Base-by-base conservation (phyloP, 2,113 vertebrate species). In the Recurvirostra avosetta region DNA sequence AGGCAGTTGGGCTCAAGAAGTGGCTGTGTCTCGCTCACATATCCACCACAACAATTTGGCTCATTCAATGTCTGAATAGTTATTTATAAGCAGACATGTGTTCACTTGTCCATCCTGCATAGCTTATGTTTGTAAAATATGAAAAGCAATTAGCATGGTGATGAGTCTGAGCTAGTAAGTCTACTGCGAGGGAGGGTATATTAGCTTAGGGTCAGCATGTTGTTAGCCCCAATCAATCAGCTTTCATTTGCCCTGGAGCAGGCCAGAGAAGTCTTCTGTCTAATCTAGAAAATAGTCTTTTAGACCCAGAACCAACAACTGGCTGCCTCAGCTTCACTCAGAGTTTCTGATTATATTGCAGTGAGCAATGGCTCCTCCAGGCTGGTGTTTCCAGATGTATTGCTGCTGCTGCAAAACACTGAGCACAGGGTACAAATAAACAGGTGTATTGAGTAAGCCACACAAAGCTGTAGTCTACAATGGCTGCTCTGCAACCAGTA, bases 141-240 rank as follows among this genome's bases (percentile, higher is more conserved):
- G 78, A 91, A 91, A 95, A 96, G 84, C 71, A 90, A 95, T 94
- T 94, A 92, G 68, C 49, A 86, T 49, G 58, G 34, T 82, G 90
- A 96, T 91, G 87, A 94, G 56, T 53, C 52, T 91, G 62, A 90
- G 77, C 71, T 91, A 92, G 20, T 66, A 87, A 85, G 30, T 29
- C 26, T 55, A 32, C 68, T 65, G 36, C 0, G 0, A 73, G 23
- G 93, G 66, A 88, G 27, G 27, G 6, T 68, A 8, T 29, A 80
- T 53, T 56, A 86, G 67, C 75, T 86, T 19, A 41, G 67, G 63
- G 32, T 75, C 84, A 87, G 71, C 49, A 56, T 20, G 30, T n/a
- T 52, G 52, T 32, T 61, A 90, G 68, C 11, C 49, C 82, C 36
- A 41, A 75, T 22, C 53, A 71, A 47, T 20, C 1, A 68, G 23